Conservation (phyloP, 2,888 invertebrate species). For the Aphrophora alni region DNA sequence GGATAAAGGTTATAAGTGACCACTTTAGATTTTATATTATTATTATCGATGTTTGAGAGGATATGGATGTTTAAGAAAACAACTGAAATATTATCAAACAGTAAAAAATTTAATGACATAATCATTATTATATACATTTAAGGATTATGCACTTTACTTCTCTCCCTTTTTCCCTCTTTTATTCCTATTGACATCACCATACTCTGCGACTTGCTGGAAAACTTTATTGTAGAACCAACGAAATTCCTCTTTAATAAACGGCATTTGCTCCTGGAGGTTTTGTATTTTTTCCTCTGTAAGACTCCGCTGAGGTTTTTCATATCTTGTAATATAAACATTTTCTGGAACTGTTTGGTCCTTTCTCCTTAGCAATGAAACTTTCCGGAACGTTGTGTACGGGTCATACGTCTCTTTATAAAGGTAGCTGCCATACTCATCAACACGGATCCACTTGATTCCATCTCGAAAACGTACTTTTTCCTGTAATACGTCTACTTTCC, state of each 20-base stretch:
- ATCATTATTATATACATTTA: too few relatives aligned
- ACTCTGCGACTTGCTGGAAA: too few relatives aligned
- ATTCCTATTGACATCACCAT: neutral
- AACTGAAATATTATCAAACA: too few relatives aligned
- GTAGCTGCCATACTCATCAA: constrained; percentile 30
- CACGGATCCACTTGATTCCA: constrained; percentile 50
- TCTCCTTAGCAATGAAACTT: constrained; percentile 14
- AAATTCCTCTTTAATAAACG: constrained; percentile 25
- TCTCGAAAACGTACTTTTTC: constrained; percentile 50
- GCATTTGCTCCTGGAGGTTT: constrained; percentile 30
- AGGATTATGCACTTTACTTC: too few relatives aligned
- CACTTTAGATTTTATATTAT: neutral
- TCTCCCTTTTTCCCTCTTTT: too few relatives aligned
- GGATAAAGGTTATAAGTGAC: neutral
- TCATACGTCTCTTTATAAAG: constrained; percentile 35
- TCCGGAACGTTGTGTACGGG: constrained; percentile 21
- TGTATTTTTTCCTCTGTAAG: constrained; percentile 31
- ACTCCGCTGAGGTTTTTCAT: neutral
- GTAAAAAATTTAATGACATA: too few relatives aligned
- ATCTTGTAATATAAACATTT: neutral
- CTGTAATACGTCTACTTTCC: constrained; percentile 45
- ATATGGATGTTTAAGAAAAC: too few relatives aligned
- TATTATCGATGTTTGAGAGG: too few relatives aligned
- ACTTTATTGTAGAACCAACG: neutral
- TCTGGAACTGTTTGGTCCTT: neutral